Conservation (phyloP, 2,113 vertebrate genomes). For the Pica pica region DNA sequence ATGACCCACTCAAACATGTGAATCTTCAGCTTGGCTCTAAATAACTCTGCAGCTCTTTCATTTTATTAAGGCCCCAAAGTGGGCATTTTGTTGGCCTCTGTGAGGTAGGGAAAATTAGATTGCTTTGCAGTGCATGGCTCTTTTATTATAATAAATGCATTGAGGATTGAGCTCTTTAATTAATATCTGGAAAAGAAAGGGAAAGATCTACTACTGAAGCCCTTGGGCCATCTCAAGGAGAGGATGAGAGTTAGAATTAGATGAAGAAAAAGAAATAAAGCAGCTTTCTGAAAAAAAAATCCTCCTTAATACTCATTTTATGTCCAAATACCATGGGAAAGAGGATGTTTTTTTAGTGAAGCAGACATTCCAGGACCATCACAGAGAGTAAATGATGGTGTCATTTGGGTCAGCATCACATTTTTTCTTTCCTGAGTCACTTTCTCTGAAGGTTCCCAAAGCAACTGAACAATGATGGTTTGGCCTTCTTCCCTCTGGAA, state of each 20-base stretch:
- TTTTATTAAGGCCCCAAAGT: not conserved
- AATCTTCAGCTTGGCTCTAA: not conserved
- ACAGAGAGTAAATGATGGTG: not conserved
- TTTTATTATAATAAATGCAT: conserved; percentile 33
- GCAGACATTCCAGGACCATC: not conserved
- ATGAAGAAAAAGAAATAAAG: not conserved
- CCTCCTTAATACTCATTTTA: not conserved
- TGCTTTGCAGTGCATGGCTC: not conserved
- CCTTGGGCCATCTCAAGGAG: conserved; percentile 18
- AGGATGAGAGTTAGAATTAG: not conserved
- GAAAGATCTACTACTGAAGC: not conserved
- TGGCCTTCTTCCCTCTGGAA: not conserved
- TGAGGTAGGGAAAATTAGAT: not conserved
- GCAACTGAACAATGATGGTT: not conserved
- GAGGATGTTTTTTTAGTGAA: not conserved
- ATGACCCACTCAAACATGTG: not conserved
- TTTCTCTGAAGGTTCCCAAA: not conserved
- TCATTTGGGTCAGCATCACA: not conserved
- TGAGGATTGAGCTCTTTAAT: conserved; percentile 38
- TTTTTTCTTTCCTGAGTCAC: not conserved
- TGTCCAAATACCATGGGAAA: not conserved
- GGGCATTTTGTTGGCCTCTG: conserved; percentile 3
- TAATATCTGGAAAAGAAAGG: conserved; percentile 37
- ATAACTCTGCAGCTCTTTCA: not conserved
- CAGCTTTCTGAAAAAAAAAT: not conserved